Percentiles rank a stretch among this genome's conserved stretches.
phyloP scores from a whole-genome alignment of 2,888 invertebrate species.

The Parelbella ahira region DNA sequence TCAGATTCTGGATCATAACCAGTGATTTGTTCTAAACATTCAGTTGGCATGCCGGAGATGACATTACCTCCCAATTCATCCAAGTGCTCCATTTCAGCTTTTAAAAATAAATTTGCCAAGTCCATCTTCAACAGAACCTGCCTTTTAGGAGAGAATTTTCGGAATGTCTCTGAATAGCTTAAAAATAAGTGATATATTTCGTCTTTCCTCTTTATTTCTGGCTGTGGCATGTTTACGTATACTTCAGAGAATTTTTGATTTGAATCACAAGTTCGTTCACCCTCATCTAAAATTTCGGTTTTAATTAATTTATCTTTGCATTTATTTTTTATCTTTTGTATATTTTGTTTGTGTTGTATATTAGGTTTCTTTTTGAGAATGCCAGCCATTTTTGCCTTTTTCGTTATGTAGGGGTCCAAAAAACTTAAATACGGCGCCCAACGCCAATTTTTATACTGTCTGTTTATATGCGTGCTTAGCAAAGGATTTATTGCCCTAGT shows the following conservation, averaged over 20 bases:
- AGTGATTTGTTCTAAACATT: no score
- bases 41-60: no score
- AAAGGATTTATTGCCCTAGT: not conserved
- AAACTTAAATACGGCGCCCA: not conserved
- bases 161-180: constrained; percentile 1
- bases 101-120: not conserved
- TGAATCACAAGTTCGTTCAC: not conserved
- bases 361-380: no score
- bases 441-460: constrained; percentile 2
- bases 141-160: constrained; percentile 3
- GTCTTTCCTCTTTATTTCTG: not conserved
- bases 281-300: not conserved
- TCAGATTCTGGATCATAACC: no score
- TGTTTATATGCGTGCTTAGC: not conserved
- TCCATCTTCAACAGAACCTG: constrained; percentile 3
- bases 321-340: not conserved
- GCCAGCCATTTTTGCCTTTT: no score
- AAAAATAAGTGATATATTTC: constrained; percentile 1
- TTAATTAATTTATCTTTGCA: not conserved
- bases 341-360: no score
- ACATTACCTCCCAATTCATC: not conserved
- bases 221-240: not conserved
- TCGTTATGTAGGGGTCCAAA: not conserved
- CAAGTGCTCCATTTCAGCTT: constrained; percentile 6
- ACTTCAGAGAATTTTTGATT: constrained; percentile 2